Conservation (phyloP, 2,797 vertebrate genomes). For the Hoplostethus atlanticus region DNA sequence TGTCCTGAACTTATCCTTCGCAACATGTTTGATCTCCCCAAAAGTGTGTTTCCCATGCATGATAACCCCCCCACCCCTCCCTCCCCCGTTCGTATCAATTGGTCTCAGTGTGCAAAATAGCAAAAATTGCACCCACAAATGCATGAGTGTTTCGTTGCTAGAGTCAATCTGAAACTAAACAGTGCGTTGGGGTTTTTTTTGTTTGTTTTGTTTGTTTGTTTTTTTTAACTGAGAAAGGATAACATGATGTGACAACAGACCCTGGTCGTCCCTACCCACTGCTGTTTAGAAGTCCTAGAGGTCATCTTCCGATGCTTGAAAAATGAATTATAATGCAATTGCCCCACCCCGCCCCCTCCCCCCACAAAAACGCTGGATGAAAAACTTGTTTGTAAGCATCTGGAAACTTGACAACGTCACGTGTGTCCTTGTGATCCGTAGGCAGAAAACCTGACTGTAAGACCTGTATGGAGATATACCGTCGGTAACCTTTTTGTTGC, state of each 20-base stretch:
- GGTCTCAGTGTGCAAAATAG: conserved; percentile 36
- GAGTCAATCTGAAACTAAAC: conserved; percentile 42
- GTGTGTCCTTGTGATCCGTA: conserved; percentile 84
- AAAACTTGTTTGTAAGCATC: conserved; percentile 76
- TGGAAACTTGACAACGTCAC: conserved; percentile 72
- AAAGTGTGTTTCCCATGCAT: conserved; percentile 44
- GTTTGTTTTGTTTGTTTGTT: neutral
- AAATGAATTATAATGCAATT: conserved; percentile 68
- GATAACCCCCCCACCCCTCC: conserved; percentile 5
- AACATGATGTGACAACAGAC: conserved; percentile 63
- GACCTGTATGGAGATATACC: conserved; percentile 80
- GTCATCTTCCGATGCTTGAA: conserved; percentile 78
- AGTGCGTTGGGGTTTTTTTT: neutral
- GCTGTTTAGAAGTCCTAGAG: conserved; percentile 79
- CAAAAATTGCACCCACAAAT: conserved; percentile 48
- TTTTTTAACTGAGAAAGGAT: conserved; percentile 34
- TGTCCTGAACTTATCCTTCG: conserved; percentile 35
- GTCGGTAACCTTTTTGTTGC: conserved; percentile 84
- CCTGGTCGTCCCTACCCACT: conserved; percentile 79
- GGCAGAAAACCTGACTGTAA: conserved; percentile 79
- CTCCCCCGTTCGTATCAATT: conserved; percentile 24
- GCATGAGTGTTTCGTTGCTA: conserved; percentile 59
- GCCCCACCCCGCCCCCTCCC: conserved; percentile 2
- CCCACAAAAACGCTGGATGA: conserved; percentile 67
- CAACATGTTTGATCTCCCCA: conserved; percentile 7